These are phyloP conservation scores for Papilio gigon DNA, from an alignment of 2,888 invertebrate species.

Conservation along the genomic window DNA sequence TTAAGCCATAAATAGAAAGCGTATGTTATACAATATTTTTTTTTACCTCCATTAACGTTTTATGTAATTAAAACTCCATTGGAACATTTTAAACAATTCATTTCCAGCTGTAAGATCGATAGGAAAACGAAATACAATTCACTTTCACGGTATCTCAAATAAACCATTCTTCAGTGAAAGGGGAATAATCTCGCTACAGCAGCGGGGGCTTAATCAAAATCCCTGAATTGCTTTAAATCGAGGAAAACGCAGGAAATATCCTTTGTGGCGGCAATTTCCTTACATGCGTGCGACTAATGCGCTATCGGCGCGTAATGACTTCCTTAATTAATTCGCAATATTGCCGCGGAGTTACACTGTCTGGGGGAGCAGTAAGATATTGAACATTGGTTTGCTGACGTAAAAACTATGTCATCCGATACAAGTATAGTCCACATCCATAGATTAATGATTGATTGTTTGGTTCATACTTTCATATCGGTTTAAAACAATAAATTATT, in stretches of 20 bases:
- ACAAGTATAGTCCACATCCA: not conserved
- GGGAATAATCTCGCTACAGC: slow-evolving; percentile 80
- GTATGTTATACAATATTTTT: no score
- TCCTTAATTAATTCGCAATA: slow-evolving; percentile 82
- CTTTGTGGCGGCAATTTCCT: slow-evolving; percentile 81
- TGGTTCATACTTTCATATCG: no score
- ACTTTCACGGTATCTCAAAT: slow-evolving; percentile 80
- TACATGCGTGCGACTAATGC: slow-evolving; percentile 78
- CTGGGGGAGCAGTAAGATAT: slow-evolving; percentile 12
- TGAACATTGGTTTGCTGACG: not conserved
- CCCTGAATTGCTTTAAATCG: slow-evolving; percentile 82
- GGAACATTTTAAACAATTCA: slow-evolving; percentile 46
- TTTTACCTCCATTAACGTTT: not conserved
- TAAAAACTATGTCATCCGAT: not conserved
- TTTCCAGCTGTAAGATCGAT: slow-evolving; percentile 69
- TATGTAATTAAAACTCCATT: slow-evolving; percentile 3
- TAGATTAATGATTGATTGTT: no score
- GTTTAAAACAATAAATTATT: no score
- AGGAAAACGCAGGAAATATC: slow-evolving; percentile 82
- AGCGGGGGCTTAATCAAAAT: slow-evolving; percentile 82
- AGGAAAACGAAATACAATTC: slow-evolving; percentile 78
- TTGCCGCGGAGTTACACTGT: slow-evolving; percentile 52
- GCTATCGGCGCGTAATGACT: slow-evolving; percentile 81
- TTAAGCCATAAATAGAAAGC: no score
- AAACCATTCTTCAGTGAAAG: slow-evolving; percentile 82